Evolutionary conservation across 2,888 invertebrate species (phyloP).

Genomic region (Eugnorisma glareosa): DNA sequence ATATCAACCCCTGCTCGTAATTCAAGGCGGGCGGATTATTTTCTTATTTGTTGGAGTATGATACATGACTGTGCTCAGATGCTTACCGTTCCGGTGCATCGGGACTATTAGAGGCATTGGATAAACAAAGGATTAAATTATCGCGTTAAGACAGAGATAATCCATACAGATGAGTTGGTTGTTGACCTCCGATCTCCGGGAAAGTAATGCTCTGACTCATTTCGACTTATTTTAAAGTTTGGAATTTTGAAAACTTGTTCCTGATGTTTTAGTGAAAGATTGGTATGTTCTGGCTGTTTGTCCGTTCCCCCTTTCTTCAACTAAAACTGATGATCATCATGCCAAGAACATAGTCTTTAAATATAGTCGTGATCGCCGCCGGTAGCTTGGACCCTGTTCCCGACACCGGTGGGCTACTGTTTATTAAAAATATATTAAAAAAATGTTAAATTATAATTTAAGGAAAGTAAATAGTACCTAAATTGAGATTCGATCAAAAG

Average conservation of each 20-base stretch:
- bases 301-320: neutral
- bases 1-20: slow-evolving; percentile 79
- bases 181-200: slow-evolving; percentile 85
- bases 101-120: slow-evolving; percentile 88
- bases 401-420: neutral
- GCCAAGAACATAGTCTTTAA: neutral
- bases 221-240: slow-evolving; percentile 68
- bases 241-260: slow-evolving; percentile 54
- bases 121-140: slow-evolving; percentile 90
- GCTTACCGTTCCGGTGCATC: slow-evolving; percentile 82
- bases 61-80: slow-evolving; percentile 85
- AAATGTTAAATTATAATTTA: neutral
- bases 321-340: neutral
- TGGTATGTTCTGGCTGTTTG: neutral
- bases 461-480: neutral
- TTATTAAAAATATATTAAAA: neutral
- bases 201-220: slow-evolving; percentile 76
- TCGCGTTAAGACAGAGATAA: slow-evolving; percentile 88
- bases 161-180: slow-evolving; percentile 89
- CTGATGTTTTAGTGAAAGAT: slow-evolving; percentile 13
- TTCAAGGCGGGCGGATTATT: slow-evolving; percentile 85
- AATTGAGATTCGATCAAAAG: neutral
- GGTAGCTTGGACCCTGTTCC: neutral
- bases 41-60: slow-evolving; percentile 85
- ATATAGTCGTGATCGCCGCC: too few species aligned